Conservation (phyloP, 1,140 invertebrate genomes). For the Lerema accius region DNA sequence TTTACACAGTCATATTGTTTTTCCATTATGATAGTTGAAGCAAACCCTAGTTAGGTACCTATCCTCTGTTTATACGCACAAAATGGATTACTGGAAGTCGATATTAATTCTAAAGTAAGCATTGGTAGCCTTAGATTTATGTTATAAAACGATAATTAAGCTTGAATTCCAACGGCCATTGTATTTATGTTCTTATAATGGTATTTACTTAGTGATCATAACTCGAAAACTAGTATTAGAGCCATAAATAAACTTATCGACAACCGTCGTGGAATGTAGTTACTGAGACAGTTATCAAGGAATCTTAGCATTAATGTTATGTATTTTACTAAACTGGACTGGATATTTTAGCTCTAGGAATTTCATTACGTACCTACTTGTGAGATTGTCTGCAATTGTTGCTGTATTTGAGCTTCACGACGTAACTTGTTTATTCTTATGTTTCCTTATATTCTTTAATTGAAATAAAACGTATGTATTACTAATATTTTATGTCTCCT, state of each 20-base stretch:
- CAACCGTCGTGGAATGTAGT: conserved; percentile 14
- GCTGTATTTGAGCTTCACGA: too few relatives aligned
- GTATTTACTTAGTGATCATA: conserved; percentile 13
- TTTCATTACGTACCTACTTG: neutral
- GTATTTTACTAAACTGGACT: neutral
- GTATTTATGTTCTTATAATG: conserved; percentile 9
- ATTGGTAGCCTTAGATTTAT: neutral
- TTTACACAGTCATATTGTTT: too few relatives aligned
- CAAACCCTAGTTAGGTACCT: too few relatives aligned
- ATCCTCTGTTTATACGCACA: too few relatives aligned
- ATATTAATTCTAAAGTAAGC: too few relatives aligned
- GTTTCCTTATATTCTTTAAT: too few relatives aligned
- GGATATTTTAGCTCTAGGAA: neutral
- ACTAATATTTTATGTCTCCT: too few relatives aligned
- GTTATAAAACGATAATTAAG: conserved; percentile 1
- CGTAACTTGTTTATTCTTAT: too few relatives aligned
- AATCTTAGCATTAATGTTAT: neutral
- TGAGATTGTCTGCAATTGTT: too few relatives aligned
- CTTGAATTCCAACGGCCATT: neutral
- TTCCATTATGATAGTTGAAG: too few relatives aligned
- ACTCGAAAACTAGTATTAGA: conserved; percentile 12
- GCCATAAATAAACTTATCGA: conserved; percentile 20
- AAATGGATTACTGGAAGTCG: too few relatives aligned
- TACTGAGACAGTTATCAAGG: neutral
- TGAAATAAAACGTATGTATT: too few relatives aligned